Percentiles rank a stretch among this genome's conserved stretches.
Conservation (phyloP, 1,140 invertebrate species). For the Diorhabda sublineata region DNA sequence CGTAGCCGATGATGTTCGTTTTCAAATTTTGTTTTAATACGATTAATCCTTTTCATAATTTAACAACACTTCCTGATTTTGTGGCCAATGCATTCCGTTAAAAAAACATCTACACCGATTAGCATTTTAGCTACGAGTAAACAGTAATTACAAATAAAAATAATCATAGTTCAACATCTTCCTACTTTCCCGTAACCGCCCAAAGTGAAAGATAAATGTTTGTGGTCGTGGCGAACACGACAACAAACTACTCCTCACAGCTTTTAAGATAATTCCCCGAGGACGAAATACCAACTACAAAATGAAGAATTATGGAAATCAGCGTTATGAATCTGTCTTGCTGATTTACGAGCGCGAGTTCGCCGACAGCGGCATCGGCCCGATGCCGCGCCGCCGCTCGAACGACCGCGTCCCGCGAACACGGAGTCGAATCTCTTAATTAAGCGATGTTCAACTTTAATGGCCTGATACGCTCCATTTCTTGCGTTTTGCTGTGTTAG, state of each 20-base stretch:
- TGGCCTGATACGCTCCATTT: not conserved
- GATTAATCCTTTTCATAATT: too few species aligned
- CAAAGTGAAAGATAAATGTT: not conserved
- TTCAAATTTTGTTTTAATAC: too few species aligned
- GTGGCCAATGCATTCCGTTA: too few species aligned
- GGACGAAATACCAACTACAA: constrained; percentile 9
- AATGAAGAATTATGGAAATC: constrained; percentile 16
- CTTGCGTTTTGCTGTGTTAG: not conserved
- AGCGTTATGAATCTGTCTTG: constrained; percentile 16
- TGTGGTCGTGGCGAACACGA: not conserved
- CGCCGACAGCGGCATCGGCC: too few species aligned
- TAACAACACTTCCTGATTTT: too few species aligned
- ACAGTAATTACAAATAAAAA: too few species aligned
- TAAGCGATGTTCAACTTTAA: constrained; percentile 1
- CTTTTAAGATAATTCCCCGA: constrained; percentile 7
- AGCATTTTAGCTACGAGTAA: too few species aligned
- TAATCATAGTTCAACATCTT: too few species aligned
- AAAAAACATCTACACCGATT: too few species aligned
- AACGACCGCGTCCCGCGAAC: not conserved
- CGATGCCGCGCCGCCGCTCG: not conserved
- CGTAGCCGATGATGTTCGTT: too few species aligned
- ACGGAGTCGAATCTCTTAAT: not conserved
- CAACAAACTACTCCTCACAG: constrained; percentile 4
- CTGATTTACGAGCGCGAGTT: constrained; percentile 4
- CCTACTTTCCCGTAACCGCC: too few species aligned